Evolutionary conservation across 1,140 invertebrate species (phyloP).

Genomic region (Ceratina calcarata): DNA sequence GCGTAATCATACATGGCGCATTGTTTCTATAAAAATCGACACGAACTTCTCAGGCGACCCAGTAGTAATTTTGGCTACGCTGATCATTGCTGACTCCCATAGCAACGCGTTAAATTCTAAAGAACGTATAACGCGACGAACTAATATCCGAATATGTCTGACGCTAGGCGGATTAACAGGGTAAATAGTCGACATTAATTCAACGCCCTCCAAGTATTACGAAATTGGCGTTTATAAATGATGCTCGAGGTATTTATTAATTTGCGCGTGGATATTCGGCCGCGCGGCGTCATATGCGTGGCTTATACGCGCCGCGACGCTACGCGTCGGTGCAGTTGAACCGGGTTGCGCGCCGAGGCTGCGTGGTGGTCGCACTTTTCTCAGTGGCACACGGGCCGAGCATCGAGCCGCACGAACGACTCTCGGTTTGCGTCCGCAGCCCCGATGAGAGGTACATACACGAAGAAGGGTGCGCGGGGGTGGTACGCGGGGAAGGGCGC

Average conservation of each 20-base stretch:
- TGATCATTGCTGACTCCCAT: too few relatives aligned
- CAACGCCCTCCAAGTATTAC: background rate
- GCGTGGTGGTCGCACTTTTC: constrained; percentile 31
- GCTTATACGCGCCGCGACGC: background rate
- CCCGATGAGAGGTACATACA: constrained; percentile 19
- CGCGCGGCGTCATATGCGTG: background rate
- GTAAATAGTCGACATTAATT: background rate
- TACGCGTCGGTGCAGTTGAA: constrained; percentile 22
- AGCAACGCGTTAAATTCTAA: too few relatives aligned
- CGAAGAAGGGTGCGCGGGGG: background rate
- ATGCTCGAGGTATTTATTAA: constrained; percentile 14
- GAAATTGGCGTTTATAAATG: background rate
- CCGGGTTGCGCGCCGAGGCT: constrained; percentile 25
- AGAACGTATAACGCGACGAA: too few relatives aligned
- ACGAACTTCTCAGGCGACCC: too few relatives aligned
- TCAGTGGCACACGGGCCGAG: constrained; percentile 48
- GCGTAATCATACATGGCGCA: too few relatives aligned
- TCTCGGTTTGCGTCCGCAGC: constrained; percentile 20
- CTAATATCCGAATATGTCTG: too few relatives aligned
- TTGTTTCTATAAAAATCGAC: too few relatives aligned
- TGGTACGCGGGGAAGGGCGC: constrained; percentile 11
- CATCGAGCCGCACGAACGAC: constrained; percentile 48
- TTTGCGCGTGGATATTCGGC: background rate
- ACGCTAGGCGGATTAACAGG: background rate
- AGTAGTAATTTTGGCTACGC: too few relatives aligned